These are phyloP conservation scores for Hemiprocne comata DNA, from an alignment of 2,113 vertebrate genomes.

Conservation along the genomic window DNA sequence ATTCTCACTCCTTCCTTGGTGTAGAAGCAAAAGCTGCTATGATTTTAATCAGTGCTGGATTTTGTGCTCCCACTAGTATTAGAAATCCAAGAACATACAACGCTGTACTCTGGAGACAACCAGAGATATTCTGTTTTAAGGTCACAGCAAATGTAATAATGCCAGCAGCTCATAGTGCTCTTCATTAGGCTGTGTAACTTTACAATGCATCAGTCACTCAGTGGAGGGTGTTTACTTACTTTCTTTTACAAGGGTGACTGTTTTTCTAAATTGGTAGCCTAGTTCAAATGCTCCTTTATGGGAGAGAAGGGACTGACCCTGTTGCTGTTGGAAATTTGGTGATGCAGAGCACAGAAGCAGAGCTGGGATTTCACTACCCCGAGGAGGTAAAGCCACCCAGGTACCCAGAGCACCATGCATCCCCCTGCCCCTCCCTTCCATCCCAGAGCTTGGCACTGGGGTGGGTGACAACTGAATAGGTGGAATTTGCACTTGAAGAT, in stretches of 20 bases:
- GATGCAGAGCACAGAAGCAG: background rate
- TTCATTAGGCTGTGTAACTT: constrained; percentile 47
- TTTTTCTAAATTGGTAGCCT: background rate
- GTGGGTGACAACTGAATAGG: background rate
- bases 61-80: background rate
- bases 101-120: background rate
- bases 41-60: constrained; percentile 44
- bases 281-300: background rate
- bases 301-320: rapidly evolving
- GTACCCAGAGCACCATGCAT: background rate
- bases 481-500: background rate
- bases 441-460: background rate
- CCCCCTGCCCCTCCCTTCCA: background rate
- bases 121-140: constrained; percentile 39
- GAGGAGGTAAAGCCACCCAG: background rate
- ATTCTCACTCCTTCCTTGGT: background rate
- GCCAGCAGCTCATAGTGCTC: constrained; percentile 10
- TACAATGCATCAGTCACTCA: background rate
- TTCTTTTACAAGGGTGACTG: background rate
- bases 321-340: background rate
- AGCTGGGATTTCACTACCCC: background rate
- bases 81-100: constrained; percentile 61
- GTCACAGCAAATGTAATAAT: constrained; percentile 58
- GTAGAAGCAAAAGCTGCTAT: background rate
- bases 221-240: background rate